Conservation (phyloP, 2,113 vertebrate species). For the Caretta caretta region DNA sequence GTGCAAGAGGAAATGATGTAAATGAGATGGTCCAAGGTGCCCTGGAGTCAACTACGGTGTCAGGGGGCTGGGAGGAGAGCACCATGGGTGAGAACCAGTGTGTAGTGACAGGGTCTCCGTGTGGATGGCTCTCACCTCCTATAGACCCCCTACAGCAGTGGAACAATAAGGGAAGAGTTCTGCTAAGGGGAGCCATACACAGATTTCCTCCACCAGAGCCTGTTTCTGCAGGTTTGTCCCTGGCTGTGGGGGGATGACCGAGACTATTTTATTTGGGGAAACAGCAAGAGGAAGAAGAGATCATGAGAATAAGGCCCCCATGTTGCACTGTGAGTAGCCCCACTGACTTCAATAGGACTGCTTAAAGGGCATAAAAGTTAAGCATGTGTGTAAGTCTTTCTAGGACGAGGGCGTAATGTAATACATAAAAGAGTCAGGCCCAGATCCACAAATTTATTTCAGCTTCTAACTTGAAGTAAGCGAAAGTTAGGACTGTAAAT, state of each 20-base stretch:
- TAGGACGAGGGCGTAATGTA: slow-evolving; percentile 23
- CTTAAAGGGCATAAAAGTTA: slow-evolving; percentile 1
- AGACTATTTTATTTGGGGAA: slow-evolving; percentile 46
- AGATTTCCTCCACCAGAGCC: not conserved
- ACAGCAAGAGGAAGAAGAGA: slow-evolving; percentile 32
- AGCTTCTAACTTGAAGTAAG: no score
- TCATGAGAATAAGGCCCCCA: slow-evolving; percentile 15
- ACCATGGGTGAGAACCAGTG: not conserved
- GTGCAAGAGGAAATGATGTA: not conserved
- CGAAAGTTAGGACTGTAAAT: not conserved
- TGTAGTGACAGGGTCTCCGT: not conserved
- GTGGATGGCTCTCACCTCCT: not conserved
- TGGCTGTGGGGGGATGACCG: slow-evolving; percentile 26
- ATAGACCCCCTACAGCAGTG: not conserved
- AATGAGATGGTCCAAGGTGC: not conserved
- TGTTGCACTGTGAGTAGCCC: not conserved
- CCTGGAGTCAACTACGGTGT: fast-evolving
- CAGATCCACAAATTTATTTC: no score
- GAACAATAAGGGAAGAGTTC: slow-evolving; percentile 41
- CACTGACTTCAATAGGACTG: slow-evolving; percentile 13
- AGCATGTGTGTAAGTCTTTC: not conserved
- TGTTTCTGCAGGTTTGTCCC: slow-evolving; percentile 55
- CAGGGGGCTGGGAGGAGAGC: fast-evolving
- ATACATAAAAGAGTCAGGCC: slow-evolving; percentile 15
- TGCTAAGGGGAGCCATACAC: not conserved